phyloP scores from a whole-genome alignment of 1,140 invertebrate genomes.

The Drosophila sucinea region DNA sequence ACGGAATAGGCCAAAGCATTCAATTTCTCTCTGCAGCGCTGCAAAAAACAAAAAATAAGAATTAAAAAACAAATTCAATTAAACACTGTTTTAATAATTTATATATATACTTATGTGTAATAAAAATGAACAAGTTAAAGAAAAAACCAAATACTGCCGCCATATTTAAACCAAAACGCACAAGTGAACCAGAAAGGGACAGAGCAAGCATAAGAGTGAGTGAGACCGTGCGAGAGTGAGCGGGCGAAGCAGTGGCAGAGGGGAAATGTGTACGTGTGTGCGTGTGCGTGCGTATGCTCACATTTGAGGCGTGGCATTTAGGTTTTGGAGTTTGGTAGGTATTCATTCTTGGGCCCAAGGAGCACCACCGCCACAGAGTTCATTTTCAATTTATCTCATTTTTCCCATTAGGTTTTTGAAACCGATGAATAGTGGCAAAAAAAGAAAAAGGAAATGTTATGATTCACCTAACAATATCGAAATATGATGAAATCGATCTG shows the following conservation, averaged over 20 bases:
- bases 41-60: constrained; percentile 82
- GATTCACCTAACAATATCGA: no score
- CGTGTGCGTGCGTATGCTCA: constrained; percentile 16
- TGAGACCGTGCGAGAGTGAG: constrained; percentile 19
- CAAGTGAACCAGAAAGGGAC: constrained; percentile 19
- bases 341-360: constrained; percentile 60
- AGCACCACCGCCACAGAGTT: constrained; percentile 38
- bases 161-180: constrained; percentile 61
- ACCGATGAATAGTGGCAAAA: not conserved
- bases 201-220: not conserved
- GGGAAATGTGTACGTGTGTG: constrained; percentile 29
- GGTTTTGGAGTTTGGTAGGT: constrained; percentile 15
- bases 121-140: not conserved
- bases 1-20: constrained; percentile 97
- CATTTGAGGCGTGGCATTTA: constrained; percentile 61
- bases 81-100: constrained; percentile 30
- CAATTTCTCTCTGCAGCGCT: constrained; percentile 98
- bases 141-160: constrained; percentile 39
- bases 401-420: no score
- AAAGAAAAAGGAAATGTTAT: not conserved
- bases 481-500: no score
- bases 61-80: constrained; percentile 49
- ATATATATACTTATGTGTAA: not conserved
- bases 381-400: constrained; percentile 44
- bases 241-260: constrained; percentile 10